These are phyloP conservation scores for Huso huso DNA, from an alignment of 2,797 vertebrate species.

Conservation along the genomic window DNA sequence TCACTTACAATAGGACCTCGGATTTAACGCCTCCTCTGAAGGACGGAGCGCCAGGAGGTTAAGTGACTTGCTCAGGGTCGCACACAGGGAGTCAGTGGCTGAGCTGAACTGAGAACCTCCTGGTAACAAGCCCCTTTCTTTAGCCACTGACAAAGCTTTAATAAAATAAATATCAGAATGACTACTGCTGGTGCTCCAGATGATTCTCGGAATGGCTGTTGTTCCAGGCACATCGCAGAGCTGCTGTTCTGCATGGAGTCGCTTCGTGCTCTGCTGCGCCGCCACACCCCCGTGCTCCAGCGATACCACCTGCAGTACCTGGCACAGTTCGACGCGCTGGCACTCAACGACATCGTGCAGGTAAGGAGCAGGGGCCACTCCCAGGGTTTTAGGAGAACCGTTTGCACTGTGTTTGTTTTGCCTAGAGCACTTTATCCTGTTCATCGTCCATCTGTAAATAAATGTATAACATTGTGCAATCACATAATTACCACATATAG, in stretches of 20 bases:
- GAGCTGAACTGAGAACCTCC: too few species aligned
- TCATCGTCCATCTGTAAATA: neutral
- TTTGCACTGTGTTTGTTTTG: too few species aligned
- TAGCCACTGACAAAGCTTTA: too few species aligned
- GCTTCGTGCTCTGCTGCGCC: slow-evolving; percentile 55
- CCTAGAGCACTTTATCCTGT: neutral
- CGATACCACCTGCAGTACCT: slow-evolving; percentile 84
- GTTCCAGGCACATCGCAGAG: slow-evolving; percentile 70
- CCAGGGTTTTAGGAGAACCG: neutral
- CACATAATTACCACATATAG: neutral
- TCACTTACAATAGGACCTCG: too few species aligned
- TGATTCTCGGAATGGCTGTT: too few species aligned
- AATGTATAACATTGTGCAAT: neutral
- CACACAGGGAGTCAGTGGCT: too few species aligned
- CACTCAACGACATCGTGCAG: slow-evolving; percentile 84
- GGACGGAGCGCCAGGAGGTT: too few species aligned
- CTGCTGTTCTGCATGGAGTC: slow-evolving; percentile 77
- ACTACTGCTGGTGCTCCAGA: too few species aligned
- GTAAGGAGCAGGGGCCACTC: slow-evolving; percentile 38
- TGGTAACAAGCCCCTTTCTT: too few species aligned
- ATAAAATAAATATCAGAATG: too few species aligned
- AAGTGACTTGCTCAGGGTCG: too few species aligned
- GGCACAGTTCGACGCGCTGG: slow-evolving; percentile 76
- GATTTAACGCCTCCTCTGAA: too few species aligned
- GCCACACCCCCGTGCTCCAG: slow-evolving; percentile 54